Evolutionary conservation across 2,888 invertebrate species (phyloP), one percentile per base, ranked within the genome.

Genomic region (Plebejus argus): DNA sequence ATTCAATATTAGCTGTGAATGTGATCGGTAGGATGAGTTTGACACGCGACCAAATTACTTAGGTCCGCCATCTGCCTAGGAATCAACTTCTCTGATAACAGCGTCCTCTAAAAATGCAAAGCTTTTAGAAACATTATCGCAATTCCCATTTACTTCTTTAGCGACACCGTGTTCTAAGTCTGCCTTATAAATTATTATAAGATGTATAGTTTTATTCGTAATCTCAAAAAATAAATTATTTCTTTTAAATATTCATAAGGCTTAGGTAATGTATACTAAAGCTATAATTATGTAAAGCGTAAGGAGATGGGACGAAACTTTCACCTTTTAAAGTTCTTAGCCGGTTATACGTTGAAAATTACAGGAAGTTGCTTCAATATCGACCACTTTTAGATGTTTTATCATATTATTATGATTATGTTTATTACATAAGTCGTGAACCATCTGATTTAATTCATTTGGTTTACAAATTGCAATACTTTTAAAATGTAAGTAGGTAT

Each of bases 311-410:
- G 23, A 72, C 23, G 49, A 20, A 39, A 71, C 72, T 72, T 72
- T 72, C 72, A 72, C 49, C 72, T 72, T 72, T 72, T 49, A 49
- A 49, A 23, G 39, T 35, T 35, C 72, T 15, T 45, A 23, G 45
- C 72, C 7, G 45, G 72, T 72, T 49, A 20, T 23, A 49, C 8
- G 12, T 72, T 72, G 18, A 49, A 72, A 45, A 72, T 20, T 3
- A 72, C 45, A 72, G 72, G 71, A 72, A 23, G 23, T 66, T 15
- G 6, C 28, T 66, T 28, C 49, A 23, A 72, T 23, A 72, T 72
- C 3, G 23, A 49, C 20, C 10, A 71, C n/a, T 18, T 39, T 35
- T 8, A 20, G 20, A 71, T 39, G 20, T 71, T 71, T 71, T 71
- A 71, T 71, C 28, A 66, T 66, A 66, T 33, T 66, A 66, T 33